phyloP scores from a whole-genome alignment of 2,797 vertebrate genomes.

The Zenarchopterus dispar region DNA sequence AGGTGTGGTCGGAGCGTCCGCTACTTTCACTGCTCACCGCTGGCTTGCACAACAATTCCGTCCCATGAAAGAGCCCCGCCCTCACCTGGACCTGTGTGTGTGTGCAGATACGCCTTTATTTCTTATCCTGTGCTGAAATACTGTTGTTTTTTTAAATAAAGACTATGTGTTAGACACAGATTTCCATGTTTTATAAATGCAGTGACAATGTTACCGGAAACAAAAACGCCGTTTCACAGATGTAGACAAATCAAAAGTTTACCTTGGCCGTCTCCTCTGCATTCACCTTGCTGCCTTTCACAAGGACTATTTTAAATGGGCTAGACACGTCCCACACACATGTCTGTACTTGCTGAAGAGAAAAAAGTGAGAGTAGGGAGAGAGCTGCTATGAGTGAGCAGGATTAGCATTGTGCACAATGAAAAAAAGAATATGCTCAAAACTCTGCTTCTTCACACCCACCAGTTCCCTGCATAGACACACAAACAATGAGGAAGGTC shows the following conservation, averaged over 20 bases:
- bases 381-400: conserved; percentile 26
- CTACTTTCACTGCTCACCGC: conserved; percentile 91
- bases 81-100: conserved; percentile 92
- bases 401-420: conserved; percentile 19
- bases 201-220: conserved; percentile 8
- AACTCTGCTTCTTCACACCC: conserved; percentile 15
- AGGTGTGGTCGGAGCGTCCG: conserved; percentile 90
- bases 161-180: background rate
- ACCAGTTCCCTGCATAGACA: conserved; percentile 1
- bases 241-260: conserved; percentile 27
- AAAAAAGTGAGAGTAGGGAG: conserved; percentile 43
- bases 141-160: background rate
- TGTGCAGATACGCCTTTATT: background rate
- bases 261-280: conserved; percentile 95
- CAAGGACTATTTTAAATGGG: conserved; percentile 89
- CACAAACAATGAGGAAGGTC: conserved; percentile 47
- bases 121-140: background rate
- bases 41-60: conserved; percentile 94
- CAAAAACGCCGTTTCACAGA: background rate
- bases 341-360: conserved; percentile 76
- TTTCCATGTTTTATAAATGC: background rate
- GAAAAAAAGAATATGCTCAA: conserved; percentile 28
- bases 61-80: conserved; percentile 96
- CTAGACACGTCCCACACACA: conserved; percentile 89
- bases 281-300: conserved; percentile 94